These are phyloP conservation scores for Peromyscus aztecus DNA, from an alignment of 2,797 vertebrate genomes.

Conservation along the genomic window DNA sequence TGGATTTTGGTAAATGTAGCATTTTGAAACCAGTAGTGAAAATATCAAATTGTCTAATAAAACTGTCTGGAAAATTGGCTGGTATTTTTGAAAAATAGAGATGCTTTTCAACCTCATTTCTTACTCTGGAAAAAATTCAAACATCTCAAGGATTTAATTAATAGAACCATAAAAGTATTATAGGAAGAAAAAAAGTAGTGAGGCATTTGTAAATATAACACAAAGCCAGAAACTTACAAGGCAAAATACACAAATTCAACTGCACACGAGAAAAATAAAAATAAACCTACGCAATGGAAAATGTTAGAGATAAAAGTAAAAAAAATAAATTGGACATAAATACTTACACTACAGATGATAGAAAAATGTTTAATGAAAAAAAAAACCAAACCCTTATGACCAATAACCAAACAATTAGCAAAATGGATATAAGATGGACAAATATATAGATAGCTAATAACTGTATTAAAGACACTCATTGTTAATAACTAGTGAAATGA, in stretches of 20 bases:
- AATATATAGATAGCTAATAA: slow-evolving; percentile 34
- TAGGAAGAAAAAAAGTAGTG: background rate
- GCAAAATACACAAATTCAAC: slow-evolving; percentile 12
- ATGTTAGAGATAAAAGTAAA: slow-evolving; percentile 16
- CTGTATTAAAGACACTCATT: background rate
- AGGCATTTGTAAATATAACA: slow-evolving; percentile 27
- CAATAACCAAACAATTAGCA: background rate
- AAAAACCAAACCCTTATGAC: background rate
- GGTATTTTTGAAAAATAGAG: background rate
- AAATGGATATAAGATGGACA: background rate
- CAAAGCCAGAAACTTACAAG: background rate
- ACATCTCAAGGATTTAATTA: background rate
- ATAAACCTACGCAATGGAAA: background rate
- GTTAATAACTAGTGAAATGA: slow-evolving; percentile 28
- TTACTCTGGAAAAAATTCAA: background rate
- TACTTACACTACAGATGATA: slow-evolving; percentile 1
- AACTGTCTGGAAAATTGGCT: background rate
- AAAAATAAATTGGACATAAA: slow-evolving; percentile 17
- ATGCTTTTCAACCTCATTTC: background rate
- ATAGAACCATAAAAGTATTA: slow-evolving; percentile 21
- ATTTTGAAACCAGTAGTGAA: slow-evolving; percentile 48
- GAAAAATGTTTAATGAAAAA: slow-evolving; percentile 25
- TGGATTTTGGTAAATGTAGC: slow-evolving; percentile 40
- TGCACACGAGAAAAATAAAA: background rate
- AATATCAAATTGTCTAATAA: background rate